Evolutionary conservation across 2,888 invertebrate species (phyloP).

Genomic region (Drosophila mimica): DNA sequence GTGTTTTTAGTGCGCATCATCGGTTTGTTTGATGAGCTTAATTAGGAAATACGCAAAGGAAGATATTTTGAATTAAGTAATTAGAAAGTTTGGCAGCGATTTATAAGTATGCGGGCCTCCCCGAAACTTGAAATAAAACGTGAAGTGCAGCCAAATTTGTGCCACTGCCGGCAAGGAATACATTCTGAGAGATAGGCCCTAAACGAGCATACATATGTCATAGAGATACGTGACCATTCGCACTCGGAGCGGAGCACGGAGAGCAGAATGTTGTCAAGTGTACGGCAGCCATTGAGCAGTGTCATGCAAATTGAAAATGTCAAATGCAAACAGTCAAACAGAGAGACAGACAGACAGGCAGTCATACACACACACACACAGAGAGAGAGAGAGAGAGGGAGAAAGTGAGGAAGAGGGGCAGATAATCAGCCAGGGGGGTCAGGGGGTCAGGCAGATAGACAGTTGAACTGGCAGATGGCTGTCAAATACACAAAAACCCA

Average conservation of each 20-base stretch:
- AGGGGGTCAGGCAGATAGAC: slow-evolving; percentile 41
- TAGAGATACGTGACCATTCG: slow-evolving; percentile 43
- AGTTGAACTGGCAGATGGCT: slow-evolving; percentile 65
- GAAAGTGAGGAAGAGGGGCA: not conserved
- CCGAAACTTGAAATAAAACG: slow-evolving; percentile 10
- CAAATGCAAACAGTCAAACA: slow-evolving; percentile 70
- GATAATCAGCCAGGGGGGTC: slow-evolving; percentile 9
- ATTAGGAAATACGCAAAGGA: slow-evolving; percentile 19
- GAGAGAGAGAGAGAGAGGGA: slow-evolving; percentile 25
- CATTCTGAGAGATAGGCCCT: slow-evolving; percentile 1
- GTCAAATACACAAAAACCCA: slow-evolving; percentile 63
- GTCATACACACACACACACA: not conserved
- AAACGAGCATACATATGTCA: slow-evolving; percentile 6
- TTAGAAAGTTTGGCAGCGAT: slow-evolving; percentile 19
- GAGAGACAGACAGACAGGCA: slow-evolving; percentile 32
- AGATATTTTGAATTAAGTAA: slow-evolving; percentile 12
- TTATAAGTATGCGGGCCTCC: not conserved
- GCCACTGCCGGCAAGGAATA: slow-evolving; percentile 1
- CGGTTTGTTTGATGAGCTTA: slow-evolving; percentile 54
- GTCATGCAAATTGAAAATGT: slow-evolving; percentile 79
- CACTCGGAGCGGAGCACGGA: slow-evolving; percentile 14
- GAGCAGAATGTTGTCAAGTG: slow-evolving; percentile 32
- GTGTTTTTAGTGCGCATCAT: slow-evolving; percentile 43
- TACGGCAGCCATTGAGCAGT: slow-evolving; percentile 44
- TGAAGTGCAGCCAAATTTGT: slow-evolving; percentile 26